Evolutionary conservation across 2,797 vertebrate species (phyloP).

Genomic region (Sarcoramphus papa): DNA sequence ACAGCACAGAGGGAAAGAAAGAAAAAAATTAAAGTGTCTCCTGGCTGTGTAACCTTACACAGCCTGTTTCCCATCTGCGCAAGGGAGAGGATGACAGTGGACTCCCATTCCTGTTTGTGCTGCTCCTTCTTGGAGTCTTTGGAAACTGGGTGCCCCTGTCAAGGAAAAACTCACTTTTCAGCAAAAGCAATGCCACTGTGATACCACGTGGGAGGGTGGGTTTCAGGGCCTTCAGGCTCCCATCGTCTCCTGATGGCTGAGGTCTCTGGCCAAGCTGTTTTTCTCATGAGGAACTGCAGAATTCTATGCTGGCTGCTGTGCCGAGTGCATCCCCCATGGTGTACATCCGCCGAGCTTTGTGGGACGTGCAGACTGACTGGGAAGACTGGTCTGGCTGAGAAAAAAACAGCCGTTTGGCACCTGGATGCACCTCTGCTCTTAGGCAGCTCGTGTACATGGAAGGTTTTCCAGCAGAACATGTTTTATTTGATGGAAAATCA

Average conservation of each 20-base stretch:
- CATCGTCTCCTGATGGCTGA: background rate
- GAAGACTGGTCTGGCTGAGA: background rate
- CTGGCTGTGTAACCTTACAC: background rate
- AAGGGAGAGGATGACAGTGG: background rate
- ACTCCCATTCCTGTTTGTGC: background rate
- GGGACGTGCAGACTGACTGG: background rate
- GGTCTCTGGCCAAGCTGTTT: background rate
- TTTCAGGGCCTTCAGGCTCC: background rate
- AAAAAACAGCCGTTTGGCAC: background rate
- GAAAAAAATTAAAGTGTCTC: background rate
- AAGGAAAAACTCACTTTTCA: background rate
- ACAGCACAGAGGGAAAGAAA: background rate
- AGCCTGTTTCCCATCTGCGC: background rate
- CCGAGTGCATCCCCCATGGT: fast-evolving
- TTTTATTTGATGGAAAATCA: background rate
- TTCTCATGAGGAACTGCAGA: background rate
- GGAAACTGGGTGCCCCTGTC: background rate
- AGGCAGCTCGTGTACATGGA: background rate
- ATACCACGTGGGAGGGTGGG: background rate
- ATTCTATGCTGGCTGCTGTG: background rate
- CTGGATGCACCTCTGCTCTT: background rate
- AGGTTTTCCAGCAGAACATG: background rate
- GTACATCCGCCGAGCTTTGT: background rate
- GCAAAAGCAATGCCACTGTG: background rate
- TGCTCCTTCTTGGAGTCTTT: background rate